Base-by-base conservation (phyloP, 2,797 vertebrate species). In the Protonibea diacanthus region DNA sequence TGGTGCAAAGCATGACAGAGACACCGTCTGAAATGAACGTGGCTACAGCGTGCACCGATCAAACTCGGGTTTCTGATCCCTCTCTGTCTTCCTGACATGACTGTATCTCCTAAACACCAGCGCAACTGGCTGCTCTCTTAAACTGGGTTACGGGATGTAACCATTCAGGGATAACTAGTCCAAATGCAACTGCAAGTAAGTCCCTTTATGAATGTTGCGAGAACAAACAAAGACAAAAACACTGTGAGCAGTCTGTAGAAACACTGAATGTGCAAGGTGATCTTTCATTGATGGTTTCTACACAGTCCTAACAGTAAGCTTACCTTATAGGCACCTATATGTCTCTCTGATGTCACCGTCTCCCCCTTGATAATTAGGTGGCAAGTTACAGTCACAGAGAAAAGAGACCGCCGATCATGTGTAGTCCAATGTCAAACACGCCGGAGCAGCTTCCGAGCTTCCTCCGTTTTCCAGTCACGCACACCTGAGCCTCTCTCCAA, bases 401-500 rank as follows among this genome's bases (percentile, higher is more conserved):
- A 40, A 25, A 68, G 51, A 78, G 4, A 12, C 33, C 10, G 75
- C 42, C 40, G 65, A 71, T 76, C 18, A 42, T 33, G 81, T 62
- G 69, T 42, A 66, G 71, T 82, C 82, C 86, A 88, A 87, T 84
- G 88, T 88, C 83, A 89, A 74, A 81, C 66, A 59, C 75, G 27
- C 70, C 58, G 70, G 82, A 79, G 82, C 83, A 70, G 82, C 71
- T 23, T 70, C 53, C 59, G 75, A 80, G 84, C 77, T 76, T 75
- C 87, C 91, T 91, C 85, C 89, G 93, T 84, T 92, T 93, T 93
- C 92, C 82, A 88, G 93, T 94, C 94, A 95, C 94, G 93, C 91
- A 92, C 94, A 93, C 91, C 92, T 92, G 93, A 92, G 88, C 83
- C 80, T 85, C 78, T 81, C 88, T 87, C 86, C 80, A 76, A 90